Evolutionary conservation across 2,113 vertebrate genomes (phyloP), one percentile per base, ranked within the genome.

Genomic region (Toxostoma redivivum): DNA sequence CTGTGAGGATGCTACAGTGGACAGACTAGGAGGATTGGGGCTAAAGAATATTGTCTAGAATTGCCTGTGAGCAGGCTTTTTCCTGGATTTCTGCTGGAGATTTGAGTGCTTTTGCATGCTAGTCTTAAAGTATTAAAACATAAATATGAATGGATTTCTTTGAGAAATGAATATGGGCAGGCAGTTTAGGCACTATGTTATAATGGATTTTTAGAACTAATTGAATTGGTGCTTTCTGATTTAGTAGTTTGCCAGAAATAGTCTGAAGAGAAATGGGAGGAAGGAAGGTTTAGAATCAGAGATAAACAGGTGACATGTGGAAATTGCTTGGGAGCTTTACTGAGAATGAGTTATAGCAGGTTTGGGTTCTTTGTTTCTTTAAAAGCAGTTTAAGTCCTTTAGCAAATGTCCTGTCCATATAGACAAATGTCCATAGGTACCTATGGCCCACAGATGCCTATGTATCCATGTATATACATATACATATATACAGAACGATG

Each of bases 111-210:
- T 96, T 93, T 10, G 5, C 92, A 88, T 88, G 77, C 80, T 84
- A 93, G 94, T 93, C 72, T 93, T 92, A 93, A 95, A 86, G 90
- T 94, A 97, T 93, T 96, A 96, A 94, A 96, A 81, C 56, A 88
- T 93, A 95, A 96, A 96, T 94, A 95, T 92, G 94, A 96, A 96
- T 71, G 80, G 72, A 83, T 92, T 96, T 96, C 69, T 94, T 16
- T 25, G 57, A 92, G 90, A 88, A 92, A 97, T 94, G 18, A 94
- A 71, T 93, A 92, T 61, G 77, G 65, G 65, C 80, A 92, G 92
- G 57, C 92, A 94, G 82, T 92, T 93, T 71, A 96, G 95, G 86
- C 37, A 64, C 53, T 86, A 24, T 19, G 67, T 77, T 93, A 86
- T 93, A 94, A 93, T 81, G 92, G 94, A 93, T 92, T 95, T 96